Evolutionary conservation across 2,113 vertebrate species (phyloP).

Genomic region (Oreochromis aureus): DNA sequence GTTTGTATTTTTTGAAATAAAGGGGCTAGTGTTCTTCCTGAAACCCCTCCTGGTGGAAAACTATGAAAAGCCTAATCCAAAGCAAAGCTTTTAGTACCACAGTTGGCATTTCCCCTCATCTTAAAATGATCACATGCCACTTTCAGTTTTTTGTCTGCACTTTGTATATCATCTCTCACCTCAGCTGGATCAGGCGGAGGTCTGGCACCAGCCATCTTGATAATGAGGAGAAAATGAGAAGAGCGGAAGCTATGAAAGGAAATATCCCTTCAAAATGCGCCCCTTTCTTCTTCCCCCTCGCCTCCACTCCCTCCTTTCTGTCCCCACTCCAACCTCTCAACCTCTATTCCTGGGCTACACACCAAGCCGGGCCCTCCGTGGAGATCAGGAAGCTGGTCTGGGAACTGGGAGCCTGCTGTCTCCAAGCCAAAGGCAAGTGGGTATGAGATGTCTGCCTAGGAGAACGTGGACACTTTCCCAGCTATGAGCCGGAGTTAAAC

Average conservation of each 20-base stretch:
- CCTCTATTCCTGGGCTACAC: conserved; percentile 36
- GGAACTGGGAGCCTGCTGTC: conserved; percentile 30
- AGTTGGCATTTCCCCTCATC: not conserved
- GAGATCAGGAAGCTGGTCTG: conserved; percentile 45
- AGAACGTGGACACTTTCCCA: conserved; percentile 41
- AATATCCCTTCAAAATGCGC: conserved; percentile 54
- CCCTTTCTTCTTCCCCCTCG: not conserved
- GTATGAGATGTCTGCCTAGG: conserved; percentile 33
- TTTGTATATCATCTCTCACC: conserved; percentile 51
- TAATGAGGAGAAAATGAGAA: conserved; percentile 65
- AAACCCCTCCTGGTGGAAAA: not conserved
- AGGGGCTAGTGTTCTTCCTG: not conserved
- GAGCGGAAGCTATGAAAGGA: conserved; percentile 60
- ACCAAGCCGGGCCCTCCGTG: conserved; percentile 22
- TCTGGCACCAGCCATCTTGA: conserved; percentile 55
- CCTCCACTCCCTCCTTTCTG: conserved; percentile 14
- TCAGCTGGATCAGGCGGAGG: conserved; percentile 35
- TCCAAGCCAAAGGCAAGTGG: conserved; percentile 19
- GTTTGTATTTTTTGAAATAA: conserved; percentile 15
- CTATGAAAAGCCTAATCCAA: conserved; percentile 14
- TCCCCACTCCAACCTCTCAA: conserved; percentile 36
- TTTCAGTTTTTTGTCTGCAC: conserved; percentile 36
- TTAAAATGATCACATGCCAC: conserved; percentile 34
- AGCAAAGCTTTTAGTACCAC: conserved; percentile 4
- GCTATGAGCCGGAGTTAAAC: conserved; percentile 40